A percentile compares a stretch with the other conserved stretches of the same genome.
These are phyloP conservation scores for Prosopocoilus inquinatus DNA, from an alignment of 2,888 invertebrate species.

Conservation along the genomic window DNA sequence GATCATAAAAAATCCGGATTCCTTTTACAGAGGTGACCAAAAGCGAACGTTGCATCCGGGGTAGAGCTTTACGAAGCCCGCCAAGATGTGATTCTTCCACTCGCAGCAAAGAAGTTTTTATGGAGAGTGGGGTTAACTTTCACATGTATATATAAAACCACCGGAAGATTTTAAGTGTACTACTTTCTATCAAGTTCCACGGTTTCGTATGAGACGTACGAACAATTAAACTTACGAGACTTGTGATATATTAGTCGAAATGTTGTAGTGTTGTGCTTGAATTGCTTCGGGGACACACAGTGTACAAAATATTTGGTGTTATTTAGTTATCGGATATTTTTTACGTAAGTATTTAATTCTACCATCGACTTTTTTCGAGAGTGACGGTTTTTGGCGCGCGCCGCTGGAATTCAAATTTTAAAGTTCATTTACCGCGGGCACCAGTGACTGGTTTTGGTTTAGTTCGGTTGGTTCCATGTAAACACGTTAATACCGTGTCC, in stretches of 20 bases:
- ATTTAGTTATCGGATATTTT: conserved; percentile 7
- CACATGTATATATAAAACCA: conserved; percentile 52
- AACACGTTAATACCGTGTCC: background rate
- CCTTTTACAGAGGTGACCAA: conserved; percentile 2
- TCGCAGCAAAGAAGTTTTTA: conserved; percentile 1
- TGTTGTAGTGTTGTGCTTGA: conserved; percentile 7
- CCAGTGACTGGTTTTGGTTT: background rate
- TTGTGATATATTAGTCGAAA: background rate
- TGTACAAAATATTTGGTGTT: conserved; percentile 9
- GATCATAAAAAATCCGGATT: conserved; percentile 7
- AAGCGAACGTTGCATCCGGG: conserved; percentile 6
- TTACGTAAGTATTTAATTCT: conserved; percentile 2
- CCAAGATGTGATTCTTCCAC: background rate
- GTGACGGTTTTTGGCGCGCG: too few species aligned
- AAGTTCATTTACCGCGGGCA: background rate
- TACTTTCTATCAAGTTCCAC: conserved; percentile 44
- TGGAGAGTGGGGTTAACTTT: conserved; percentile 49
- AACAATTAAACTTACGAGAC: background rate
- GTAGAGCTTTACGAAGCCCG: background rate
- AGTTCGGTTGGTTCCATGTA: background rate
- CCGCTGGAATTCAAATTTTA: too few species aligned
- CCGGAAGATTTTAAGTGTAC: conserved; percentile 49
- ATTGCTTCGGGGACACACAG: background rate
- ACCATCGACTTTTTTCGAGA: too few species aligned
- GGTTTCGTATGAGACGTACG: conserved; percentile 6